Evolutionary conservation across 1,140 invertebrate species (phyloP).

Genomic region (Coptotermes formosanus): DNA sequence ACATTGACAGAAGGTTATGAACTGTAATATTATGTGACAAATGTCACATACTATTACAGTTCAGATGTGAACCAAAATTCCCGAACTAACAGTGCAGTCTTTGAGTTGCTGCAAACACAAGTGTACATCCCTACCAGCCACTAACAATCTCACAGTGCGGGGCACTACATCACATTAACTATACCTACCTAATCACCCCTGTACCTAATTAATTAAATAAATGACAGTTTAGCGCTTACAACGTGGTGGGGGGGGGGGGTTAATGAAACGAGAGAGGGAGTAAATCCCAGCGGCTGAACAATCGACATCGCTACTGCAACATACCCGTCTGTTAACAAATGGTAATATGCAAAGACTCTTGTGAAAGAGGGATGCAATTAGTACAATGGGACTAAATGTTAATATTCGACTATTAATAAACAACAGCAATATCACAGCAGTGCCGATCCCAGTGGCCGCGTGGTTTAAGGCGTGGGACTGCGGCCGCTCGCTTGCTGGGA

Average conservation of each 20-base stretch:
- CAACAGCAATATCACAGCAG: not conserved
- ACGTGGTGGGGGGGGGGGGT: not conserved
- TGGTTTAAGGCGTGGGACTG: too few relatives aligned
- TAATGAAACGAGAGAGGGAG: not conserved
- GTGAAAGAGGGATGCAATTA: not conserved
- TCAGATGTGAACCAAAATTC: too few relatives aligned
- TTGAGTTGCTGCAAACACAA: too few relatives aligned
- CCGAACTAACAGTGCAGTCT: too few relatives aligned
- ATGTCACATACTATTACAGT: too few relatives aligned
- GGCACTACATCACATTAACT: not conserved
- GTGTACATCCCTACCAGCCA: not conserved
- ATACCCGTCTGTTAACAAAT: not conserved
- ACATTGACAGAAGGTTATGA: too few relatives aligned
- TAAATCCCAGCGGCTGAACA: not conserved
- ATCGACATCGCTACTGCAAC: not conserved
- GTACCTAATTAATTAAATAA: constrained; percentile 20
- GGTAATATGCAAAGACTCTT: not conserved
- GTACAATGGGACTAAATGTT: not conserved
- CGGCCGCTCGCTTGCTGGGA: too few relatives aligned
- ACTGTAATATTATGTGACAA: too few relatives aligned
- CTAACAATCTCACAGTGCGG: not conserved
- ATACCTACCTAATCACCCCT: not conserved
- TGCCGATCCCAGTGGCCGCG: too few relatives aligned
- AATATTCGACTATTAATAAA: not conserved
- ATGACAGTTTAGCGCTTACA: not conserved